A percentile compares a stretch with the other conserved stretches of the same genome.
Conservation (phyloP, 2,888 invertebrate species). For the Lamellibrachia columna region DNA sequence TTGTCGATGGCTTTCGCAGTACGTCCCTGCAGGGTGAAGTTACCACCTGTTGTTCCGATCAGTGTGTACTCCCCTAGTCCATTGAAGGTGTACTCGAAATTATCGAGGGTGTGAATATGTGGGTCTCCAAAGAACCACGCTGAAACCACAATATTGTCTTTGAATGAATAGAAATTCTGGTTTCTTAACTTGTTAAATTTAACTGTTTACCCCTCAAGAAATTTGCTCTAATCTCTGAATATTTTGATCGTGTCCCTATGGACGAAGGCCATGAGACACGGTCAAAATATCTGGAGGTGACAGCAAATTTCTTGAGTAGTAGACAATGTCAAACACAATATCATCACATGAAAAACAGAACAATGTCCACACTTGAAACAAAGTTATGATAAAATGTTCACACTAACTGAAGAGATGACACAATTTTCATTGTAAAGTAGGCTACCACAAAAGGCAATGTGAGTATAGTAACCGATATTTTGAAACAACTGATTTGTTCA, state of each 20-base stretch:
- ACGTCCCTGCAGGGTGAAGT: slow-evolving; percentile 36
- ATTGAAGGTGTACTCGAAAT: slow-evolving; percentile 29
- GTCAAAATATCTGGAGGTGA: too few relatives aligned
- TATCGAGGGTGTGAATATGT: slow-evolving; percentile 29
- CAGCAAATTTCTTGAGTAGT: too few relatives aligned
- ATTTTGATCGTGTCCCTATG: too few relatives aligned
- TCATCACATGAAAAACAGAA: neutral
- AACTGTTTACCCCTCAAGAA: neutral
- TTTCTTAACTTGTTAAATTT: too few relatives aligned
- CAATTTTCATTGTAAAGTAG: neutral
- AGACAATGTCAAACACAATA: too few relatives aligned
- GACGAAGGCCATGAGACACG: too few relatives aligned
- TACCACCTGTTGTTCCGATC: slow-evolving; percentile 21
- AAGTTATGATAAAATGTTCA: neutral
- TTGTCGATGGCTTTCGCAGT: slow-evolving; percentile 32
- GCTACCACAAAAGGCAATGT: neutral
- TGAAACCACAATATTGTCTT: neutral
- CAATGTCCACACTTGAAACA: neutral
- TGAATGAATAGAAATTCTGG: too few relatives aligned
- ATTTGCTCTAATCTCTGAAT: too few relatives aligned
- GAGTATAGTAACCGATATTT: too few relatives aligned
- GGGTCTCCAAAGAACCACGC: slow-evolving; percentile 32
- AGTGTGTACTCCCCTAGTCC: slow-evolving; percentile 30
- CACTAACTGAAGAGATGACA: neutral
- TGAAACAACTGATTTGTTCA: too few relatives aligned